Evolutionary conservation across 2,888 invertebrate genomes (phyloP).

Genomic region (Argyresthia goedartella): DNA sequence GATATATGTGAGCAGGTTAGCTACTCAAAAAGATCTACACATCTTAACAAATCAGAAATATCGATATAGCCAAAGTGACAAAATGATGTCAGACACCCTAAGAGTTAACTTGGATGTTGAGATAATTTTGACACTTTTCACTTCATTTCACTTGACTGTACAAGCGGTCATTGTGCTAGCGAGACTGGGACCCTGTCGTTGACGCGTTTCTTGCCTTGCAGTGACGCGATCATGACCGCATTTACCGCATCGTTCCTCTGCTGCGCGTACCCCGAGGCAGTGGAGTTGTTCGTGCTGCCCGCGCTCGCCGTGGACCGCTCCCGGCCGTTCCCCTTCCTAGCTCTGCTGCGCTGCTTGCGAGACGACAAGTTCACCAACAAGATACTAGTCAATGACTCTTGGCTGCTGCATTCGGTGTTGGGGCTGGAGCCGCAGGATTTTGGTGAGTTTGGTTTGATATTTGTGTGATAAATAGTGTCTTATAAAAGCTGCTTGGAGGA

Average conservation of each 20-base stretch:
- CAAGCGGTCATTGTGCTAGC: too few relatives aligned
- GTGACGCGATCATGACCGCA: constrained; percentile 54
- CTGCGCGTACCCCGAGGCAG: constrained; percentile 74
- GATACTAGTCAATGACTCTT: constrained; percentile 67
- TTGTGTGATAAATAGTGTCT: not conserved
- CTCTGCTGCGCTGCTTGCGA: constrained; percentile 52
- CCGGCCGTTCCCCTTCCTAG: constrained; percentile 62
- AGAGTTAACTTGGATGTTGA: too few relatives aligned
- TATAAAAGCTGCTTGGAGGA: not conserved
- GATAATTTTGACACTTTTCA: too few relatives aligned
- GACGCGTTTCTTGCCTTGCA: constrained; percentile 15
- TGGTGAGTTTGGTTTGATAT: constrained; percentile 58
- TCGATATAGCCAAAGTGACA: too few relatives aligned
- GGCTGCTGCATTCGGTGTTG: constrained; percentile 78
- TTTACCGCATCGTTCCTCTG: constrained; percentile 78
- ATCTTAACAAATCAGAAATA: too few relatives aligned
- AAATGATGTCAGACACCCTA: too few relatives aligned
- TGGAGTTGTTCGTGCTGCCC: constrained; percentile 79
- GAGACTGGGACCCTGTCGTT: too few relatives aligned
- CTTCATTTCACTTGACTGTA: too few relatives aligned
- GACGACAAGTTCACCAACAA: constrained; percentile 53
- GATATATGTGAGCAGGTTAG: too few relatives aligned
- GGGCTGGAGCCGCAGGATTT: constrained; percentile 75
- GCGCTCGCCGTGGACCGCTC: constrained; percentile 64
- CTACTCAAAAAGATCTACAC: too few relatives aligned